Base-by-base conservation (phyloP, 1,140 invertebrate genomes). In the Apis cerana region DNA sequence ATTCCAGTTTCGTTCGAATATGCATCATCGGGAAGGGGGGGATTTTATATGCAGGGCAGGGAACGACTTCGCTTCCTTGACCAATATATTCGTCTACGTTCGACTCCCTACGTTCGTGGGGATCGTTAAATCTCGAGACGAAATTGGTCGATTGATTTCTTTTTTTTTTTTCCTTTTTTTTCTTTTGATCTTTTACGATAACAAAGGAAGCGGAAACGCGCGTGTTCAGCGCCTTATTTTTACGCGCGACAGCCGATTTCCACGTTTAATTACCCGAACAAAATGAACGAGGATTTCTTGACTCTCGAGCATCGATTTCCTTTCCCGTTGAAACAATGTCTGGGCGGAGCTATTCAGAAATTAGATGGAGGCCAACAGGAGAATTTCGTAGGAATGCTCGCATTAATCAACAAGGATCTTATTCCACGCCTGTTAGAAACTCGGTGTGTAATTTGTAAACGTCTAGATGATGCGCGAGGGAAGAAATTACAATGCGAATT, bases 281-380 rank as follows among this genome's bases (percentile, higher is more conserved):
- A 74, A 69, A 81, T 79, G 75, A 78, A 87, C 33, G 72, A 72
- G 65, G 23, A 80, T 48, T 56, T 77, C 27, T 48, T 23, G 33
- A 50, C 43, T 33, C 23, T 64, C 68, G 64, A 65, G 27, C 54
- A 70, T 87, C 85, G 72, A 87, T 87, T 84, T 87, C 82, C 85
- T 74, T 83, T 87, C 68, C 68, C 17, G 50, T 27, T 58, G 82
- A 84, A 84, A 87, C 72, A 80, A 84, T n/a, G 58, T 71, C 59
- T 64, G 70, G 50, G 33, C 33, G 19, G 48, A 56, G 64, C 62
- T 74, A 64, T 84, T 86, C 48, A 68, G 64, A 77, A 76, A 78
- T 70, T 68, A 62, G 74, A 27, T 52, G 80, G 62, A 61, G 56
- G 54, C 56, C 68, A 77, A 74, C 59, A 50, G n/a, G 50, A 70